These are phyloP conservation scores for Choloepus hoffmanni DNA, from an alignment of 2,113 vertebrate species.

Conservation along the genomic window DNA sequence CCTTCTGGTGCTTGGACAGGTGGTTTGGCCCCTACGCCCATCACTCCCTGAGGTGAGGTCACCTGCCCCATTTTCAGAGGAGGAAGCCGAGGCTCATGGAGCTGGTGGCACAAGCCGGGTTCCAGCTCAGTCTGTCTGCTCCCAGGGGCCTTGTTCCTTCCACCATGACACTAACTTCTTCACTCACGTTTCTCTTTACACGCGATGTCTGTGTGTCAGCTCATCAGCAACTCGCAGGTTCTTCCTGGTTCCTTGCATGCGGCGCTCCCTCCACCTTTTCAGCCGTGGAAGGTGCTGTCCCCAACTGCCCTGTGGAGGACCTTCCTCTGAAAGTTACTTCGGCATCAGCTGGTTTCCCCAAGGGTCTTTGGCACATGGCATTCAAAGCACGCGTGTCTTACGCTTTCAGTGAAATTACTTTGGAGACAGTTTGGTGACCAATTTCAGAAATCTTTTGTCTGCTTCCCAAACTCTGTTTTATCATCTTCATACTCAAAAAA, in stretches of 20 bases:
- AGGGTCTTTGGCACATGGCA: not conserved
- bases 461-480: not conserved
- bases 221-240: no score
- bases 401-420: no score
- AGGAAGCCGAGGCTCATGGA: not conserved
- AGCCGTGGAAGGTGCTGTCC: not conserved
- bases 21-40: not conserved
- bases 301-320: accelerated
- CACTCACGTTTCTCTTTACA: not conserved
- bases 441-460: not conserved
- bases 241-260: not conserved
- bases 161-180: accelerated
- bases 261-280: not conserved
- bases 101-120: accelerated
- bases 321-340: not conserved
- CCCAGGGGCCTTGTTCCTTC: accelerated
- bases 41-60: accelerated
- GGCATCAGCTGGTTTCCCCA: not conserved
- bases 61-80: not conserved
- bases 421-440: accelerated
- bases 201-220: no score
- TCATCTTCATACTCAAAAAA: not conserved
- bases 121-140: accelerated
- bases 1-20: no score
- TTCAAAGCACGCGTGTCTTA: not conserved